Conservation (phyloP, 2,797 vertebrate species). For the Oreonectes daqikongensis region DNA sequence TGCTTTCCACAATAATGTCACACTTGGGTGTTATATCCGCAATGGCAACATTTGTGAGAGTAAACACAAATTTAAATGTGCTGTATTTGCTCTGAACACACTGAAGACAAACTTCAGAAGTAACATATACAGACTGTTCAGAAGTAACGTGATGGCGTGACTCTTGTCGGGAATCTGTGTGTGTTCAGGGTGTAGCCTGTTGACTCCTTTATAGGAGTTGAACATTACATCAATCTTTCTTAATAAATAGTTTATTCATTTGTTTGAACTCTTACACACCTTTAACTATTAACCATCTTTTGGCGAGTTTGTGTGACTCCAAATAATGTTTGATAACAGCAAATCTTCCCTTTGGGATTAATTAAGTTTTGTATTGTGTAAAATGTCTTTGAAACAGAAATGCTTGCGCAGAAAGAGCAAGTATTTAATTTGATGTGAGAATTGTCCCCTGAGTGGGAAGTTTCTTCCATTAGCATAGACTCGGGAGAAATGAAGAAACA, state of each 20-base stretch:
- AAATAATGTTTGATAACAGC: background rate
- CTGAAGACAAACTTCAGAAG: slow-evolving; percentile 44
- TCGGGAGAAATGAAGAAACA: slow-evolving; percentile 43
- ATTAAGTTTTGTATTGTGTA: background rate
- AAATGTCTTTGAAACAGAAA: no score
- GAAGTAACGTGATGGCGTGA: slow-evolving; percentile 45
- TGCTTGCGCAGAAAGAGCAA: slow-evolving; percentile 5
- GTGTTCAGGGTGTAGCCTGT: slow-evolving; percentile 42
- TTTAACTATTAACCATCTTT: background rate
- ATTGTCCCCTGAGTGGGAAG: slow-evolving; percentile 25
- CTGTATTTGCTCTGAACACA: slow-evolving; percentile 47
- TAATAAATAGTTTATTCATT: slow-evolving; percentile 16
- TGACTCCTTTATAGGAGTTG: slow-evolving; percentile 9
- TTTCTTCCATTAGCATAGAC: slow-evolving; percentile 37
- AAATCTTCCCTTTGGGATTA: background rate
- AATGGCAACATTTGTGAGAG: slow-evolving; percentile 48
- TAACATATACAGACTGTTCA: slow-evolving; percentile 34
- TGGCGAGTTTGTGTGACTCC: background rate
- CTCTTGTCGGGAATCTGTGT: slow-evolving; percentile 27
- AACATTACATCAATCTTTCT: slow-evolving; percentile 9
- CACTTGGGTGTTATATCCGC: slow-evolving; percentile 53
- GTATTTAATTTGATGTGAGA: slow-evolving; percentile 14
- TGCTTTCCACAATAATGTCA: background rate
- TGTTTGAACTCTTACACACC: slow-evolving; percentile 28
- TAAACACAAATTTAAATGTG: slow-evolving; percentile 54